phyloP scores from a whole-genome alignment of 1,140 invertebrate genomes.

The Dendroctonus valens region DNA sequence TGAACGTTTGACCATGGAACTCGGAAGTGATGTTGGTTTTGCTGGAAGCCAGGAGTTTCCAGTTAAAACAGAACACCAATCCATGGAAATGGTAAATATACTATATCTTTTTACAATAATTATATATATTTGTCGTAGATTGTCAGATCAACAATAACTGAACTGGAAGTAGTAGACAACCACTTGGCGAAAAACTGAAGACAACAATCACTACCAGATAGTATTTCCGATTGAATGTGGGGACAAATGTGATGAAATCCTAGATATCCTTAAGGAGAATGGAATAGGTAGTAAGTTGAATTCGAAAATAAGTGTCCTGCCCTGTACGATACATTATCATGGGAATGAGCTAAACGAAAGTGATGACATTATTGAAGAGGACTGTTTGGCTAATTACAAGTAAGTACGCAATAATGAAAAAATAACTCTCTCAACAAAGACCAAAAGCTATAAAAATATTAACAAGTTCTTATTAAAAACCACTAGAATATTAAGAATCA shows the following conservation, averaged over 20 bases:
- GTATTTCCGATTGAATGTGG: constrained; percentile 50
- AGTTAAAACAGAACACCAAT: constrained; percentile 9
- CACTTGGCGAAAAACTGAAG: constrained; percentile 32
- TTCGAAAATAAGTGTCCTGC: constrained; percentile 51
- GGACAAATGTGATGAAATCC: constrained; percentile 49
- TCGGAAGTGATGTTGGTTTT: constrained; percentile 10
- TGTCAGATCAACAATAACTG: constrained; percentile 19
- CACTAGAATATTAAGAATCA: too few relatives aligned
- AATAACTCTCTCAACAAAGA: too few relatives aligned
- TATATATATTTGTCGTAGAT: constrained; percentile 15
- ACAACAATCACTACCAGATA: constrained; percentile 48
- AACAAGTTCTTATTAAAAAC: too few relatives aligned
- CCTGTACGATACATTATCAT: constrained; percentile 51
- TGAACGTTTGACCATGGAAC: not conserved
- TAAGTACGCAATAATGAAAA: not conserved
- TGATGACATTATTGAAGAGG: constrained; percentile 24
- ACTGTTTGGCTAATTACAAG: constrained; percentile 13
- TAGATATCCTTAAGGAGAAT: constrained; percentile 49
- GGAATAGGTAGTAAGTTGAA: constrained; percentile 47
- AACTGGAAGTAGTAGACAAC: constrained; percentile 32
- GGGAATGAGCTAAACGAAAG: constrained; percentile 28
- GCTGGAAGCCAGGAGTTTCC: not conserved
- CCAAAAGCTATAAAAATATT: too few relatives aligned
- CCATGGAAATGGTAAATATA: constrained; percentile 22
- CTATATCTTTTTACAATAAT: not conserved